Evolutionary conservation across 1,140 invertebrate species (phyloP).

Genomic region (Agrypnia vestita): DNA sequence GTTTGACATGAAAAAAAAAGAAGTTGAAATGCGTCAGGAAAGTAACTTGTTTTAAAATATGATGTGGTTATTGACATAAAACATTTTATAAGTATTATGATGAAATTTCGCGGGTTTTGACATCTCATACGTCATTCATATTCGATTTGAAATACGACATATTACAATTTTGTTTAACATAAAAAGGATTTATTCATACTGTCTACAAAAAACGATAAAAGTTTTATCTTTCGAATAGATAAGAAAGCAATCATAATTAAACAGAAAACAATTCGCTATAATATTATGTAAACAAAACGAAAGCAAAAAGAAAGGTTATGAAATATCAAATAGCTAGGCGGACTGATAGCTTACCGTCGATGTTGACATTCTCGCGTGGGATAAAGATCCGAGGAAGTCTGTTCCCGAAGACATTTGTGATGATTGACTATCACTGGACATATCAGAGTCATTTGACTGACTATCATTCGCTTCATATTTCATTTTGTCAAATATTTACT

Average conservation of each 20-base stretch:
- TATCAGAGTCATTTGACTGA: conserved; percentile 53
- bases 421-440: conserved; percentile 50
- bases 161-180: not conserved
- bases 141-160: not conserved
- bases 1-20: no score
- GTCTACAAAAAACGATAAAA: not conserved
- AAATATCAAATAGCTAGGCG: conserved; percentile 22
- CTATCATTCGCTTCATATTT: conserved; percentile 56
- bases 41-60: not conserved
- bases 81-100: not conserved
- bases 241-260: not conserved
- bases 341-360: conserved; percentile 47
- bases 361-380: conserved; percentile 38
- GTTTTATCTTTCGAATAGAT: not conserved
- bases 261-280: not conserved
- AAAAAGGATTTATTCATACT: no score
- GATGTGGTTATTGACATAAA: not conserved
- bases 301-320: conserved; percentile 23
- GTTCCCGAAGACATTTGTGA: conserved; percentile 51
- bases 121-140: conserved; percentile 17
- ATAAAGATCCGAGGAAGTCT: conserved; percentile 53
- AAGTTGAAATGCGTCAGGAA: no score
- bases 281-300: conserved; percentile 36
- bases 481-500: conserved; percentile 43
- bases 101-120: not conserved